Evolutionary conservation across 1,140 invertebrate genomes (phyloP).

Genomic region (Drosophila takahashii): DNA sequence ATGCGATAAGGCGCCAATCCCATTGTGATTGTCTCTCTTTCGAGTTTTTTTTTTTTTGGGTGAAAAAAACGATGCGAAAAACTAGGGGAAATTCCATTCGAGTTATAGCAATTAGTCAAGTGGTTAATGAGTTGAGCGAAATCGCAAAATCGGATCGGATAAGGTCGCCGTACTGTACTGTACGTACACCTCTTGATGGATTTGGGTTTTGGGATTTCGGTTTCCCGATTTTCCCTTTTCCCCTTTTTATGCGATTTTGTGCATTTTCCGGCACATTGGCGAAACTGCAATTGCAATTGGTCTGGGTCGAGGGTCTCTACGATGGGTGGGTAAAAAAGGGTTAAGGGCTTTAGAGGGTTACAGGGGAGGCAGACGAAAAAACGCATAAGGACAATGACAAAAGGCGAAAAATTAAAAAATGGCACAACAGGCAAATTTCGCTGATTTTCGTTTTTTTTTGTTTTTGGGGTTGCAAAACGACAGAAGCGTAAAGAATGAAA

Average conservation of each 20-base stretch:
- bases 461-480: constrained; percentile 29
- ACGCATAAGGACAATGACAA: constrained; percentile 35
- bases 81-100: constrained; percentile 15
- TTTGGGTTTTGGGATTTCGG: constrained; percentile 40
- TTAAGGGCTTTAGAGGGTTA: constrained; percentile 74
- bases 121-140: constrained; percentile 79
- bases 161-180: constrained; percentile 40
- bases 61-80: constrained; percentile 21
- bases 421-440: constrained; percentile 47
- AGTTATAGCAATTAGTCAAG: constrained; percentile 77
- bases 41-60: constrained; percentile 33
- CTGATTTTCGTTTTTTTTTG: constrained; percentile 14
- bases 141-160: constrained; percentile 46
- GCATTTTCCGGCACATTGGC: constrained; percentile 54
- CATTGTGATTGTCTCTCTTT: constrained; percentile 40
- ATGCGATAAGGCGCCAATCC: constrained; percentile 74
- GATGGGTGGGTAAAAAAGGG: constrained; percentile 44
- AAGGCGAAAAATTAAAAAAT: constrained; percentile 46
- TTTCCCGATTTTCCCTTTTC: constrained; percentile 11
- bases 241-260: constrained; percentile 14
- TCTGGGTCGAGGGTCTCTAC: not conserved
- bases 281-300: constrained; percentile 49
- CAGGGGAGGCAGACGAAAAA: not conserved
- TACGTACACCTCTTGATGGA: constrained; percentile 19
- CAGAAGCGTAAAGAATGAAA: constrained; percentile 23